Evolutionary conservation across 1,140 invertebrate genomes (phyloP), one percentile per base, ranked within the genome.

Genomic region (Conopomorpha cramerella): DNA sequence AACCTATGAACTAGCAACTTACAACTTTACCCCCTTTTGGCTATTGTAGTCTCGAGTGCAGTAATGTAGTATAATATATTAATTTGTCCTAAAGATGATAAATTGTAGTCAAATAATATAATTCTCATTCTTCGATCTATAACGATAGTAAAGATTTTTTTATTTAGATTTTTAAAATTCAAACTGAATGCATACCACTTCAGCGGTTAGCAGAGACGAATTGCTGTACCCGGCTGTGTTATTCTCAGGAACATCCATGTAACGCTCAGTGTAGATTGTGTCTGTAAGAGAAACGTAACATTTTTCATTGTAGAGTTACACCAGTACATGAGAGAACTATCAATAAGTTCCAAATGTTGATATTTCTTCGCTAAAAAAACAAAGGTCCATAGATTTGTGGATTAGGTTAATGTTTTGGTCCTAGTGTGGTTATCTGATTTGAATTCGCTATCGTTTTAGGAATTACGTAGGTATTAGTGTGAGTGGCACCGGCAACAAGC

Each of bases 191-290:
- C 64, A 53, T 46, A 74, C 70, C 45, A 71, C 64, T 46, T 65
- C 44, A 3, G 60, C 49, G 2, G 92, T 87, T 18, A 96, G 81
- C 51, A 96, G 84, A 80, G 96, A 90, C 1, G 93, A 92, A 53
- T 95, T 44, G 0, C 45, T 16, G 27, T 77, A 79, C 0, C 55
- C 70, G 11, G 35, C 34, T 0, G 53, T 16, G 38, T 79, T 77
- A 13, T 55, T 49, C 25, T 51, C 41, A 4, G 95, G 93, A 10
- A 91, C 74, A 25, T 90, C 90, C 95, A 98, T 96, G 59, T 93
- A 97, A 32, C 94, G 81, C 70, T 98, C 95, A 10, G 95, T 96
- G 60, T 98, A 98, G 49, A 95, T 92, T n/a, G 95, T 93, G 82
- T 98, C 95, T 97, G 67, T 29, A 82, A 81, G 18, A 55, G 54